Evolutionary conservation across 2,888 invertebrate genomes (phyloP).

Genomic region (Pardosa pseudoannulata): DNA sequence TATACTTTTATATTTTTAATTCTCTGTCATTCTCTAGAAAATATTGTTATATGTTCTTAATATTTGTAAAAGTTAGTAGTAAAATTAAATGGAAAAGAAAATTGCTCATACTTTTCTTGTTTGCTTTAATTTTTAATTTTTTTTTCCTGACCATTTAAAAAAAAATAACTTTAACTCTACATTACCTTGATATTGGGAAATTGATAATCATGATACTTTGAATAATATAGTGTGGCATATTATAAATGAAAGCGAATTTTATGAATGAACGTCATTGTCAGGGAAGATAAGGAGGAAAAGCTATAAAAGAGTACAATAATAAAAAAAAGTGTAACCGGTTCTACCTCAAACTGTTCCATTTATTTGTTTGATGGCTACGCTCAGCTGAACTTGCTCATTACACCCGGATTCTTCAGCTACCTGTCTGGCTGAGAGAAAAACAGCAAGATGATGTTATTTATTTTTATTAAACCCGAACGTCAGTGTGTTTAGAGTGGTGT

Average conservation of each 20-base stretch:
- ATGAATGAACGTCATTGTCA: neutral
- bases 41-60: too few species aligned
- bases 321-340: conserved; percentile 40
- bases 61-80: too few species aligned
- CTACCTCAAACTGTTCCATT: conserved; percentile 42
- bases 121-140: too few species aligned
- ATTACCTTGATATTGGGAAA: too few species aligned
- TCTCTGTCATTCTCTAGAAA: too few species aligned
- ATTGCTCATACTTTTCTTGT: too few species aligned
- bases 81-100: too few species aligned
- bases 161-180: too few species aligned
- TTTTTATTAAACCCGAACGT: conserved; percentile 28
- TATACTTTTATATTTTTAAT: too few species aligned
- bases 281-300: neutral
- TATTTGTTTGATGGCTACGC: conserved; percentile 44
- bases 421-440: conserved; percentile 31
- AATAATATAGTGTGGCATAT: too few species aligned
- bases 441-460: conserved; percentile 38
- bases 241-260: neutral
- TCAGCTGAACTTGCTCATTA: conserved; percentile 58
- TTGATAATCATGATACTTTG: too few species aligned
- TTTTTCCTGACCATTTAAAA: too few species aligned
- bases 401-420: conserved; percentile 53
- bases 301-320: neutral
- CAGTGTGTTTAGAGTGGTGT: neutral